Base-by-base conservation (phyloP, 1,140 invertebrate species). In the Formica selysi region DNA sequence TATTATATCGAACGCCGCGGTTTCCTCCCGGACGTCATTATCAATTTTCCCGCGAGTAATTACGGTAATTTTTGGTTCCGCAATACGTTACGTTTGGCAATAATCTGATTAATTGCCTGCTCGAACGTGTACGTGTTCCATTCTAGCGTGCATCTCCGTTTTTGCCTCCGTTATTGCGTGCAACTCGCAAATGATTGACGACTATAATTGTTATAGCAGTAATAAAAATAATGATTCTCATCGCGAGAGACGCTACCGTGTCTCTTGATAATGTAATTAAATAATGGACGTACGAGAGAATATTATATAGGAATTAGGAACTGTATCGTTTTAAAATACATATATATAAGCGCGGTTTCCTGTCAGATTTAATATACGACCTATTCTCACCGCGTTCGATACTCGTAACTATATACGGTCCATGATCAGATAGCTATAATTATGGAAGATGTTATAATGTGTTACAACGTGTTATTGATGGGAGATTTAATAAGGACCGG, bases 21-120 rank as follows among this genome's bases (percentile, higher is more conserved):
- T 48, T 61, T 51, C 6, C 32, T 26, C 57, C 38, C 44, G 22
- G 44, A 61, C 68, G 54, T 59, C 36, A 51, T 61, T 74, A 61
- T 83, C 73, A 76, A 65, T 85, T 64, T 68, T 64, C 61, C 48
- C 48, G 48, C 48, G 41, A 16, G 22, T 78, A 32, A 85, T 85
- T 78, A 78, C 62, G 36, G 44, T 65, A 85, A 78, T 85, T 78
- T 67, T 85, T 54, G 29, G 19, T 48, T 62, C 16, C 29, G 29
- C 71, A 19, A 51, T 51, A 51, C 38, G 19, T 51, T 76, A 74
- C 68, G 61, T 74, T 59, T 54, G 57, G 19, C 38, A 29, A 65
- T 78, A 85, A 78, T 70, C 73, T 59, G 41, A 85, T 76, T 76
- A 44, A 41, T 73, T 65, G n/a, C 13, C 11, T 13, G 26, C 16